These are phyloP conservation scores for Bufotes viridis DNA, from an alignment of 2,797 vertebrate species.

Conservation along the genomic window DNA sequence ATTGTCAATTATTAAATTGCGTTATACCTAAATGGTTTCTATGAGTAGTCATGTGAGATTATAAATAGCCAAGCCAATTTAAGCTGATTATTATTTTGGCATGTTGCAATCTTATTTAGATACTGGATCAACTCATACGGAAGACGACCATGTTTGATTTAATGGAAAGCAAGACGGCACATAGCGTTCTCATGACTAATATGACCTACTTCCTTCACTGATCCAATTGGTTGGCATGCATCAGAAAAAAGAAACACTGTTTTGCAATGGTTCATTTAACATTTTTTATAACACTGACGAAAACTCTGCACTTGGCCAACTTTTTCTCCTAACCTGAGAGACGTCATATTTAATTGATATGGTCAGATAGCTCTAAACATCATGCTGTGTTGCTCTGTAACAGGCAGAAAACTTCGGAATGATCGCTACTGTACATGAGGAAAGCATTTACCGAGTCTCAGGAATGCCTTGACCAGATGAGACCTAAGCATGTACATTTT, in stretches of 20 bases:
- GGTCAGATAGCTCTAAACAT: background rate
- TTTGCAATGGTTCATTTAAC: background rate
- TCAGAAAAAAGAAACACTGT: background rate
- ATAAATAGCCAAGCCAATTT: background rate
- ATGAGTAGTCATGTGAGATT: conserved; percentile 5
- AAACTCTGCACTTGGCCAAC: background rate
- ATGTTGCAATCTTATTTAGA: conserved; percentile 40
- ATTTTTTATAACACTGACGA: background rate
- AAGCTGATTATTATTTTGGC: conserved; percentile 23
- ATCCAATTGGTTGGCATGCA: conserved; percentile 6
- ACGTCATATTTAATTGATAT: background rate
- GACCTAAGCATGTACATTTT: no score
- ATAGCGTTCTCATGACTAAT: conserved; percentile 18
- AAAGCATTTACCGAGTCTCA: background rate
- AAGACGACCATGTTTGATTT: conserved; percentile 41
- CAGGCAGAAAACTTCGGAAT: background rate
- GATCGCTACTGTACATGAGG: background rate
- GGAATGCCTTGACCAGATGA: no score
- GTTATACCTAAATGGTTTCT: background rate
- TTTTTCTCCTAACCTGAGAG: background rate
- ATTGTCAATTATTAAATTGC: background rate
- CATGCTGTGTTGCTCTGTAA: background rate
- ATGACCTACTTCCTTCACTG: conserved; percentile 38
- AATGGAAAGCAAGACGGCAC: conserved; percentile 9
- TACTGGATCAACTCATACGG: background rate